phyloP scores from a whole-genome alignment of 1,140 invertebrate species.

The Hycleus cichorii region DNA sequence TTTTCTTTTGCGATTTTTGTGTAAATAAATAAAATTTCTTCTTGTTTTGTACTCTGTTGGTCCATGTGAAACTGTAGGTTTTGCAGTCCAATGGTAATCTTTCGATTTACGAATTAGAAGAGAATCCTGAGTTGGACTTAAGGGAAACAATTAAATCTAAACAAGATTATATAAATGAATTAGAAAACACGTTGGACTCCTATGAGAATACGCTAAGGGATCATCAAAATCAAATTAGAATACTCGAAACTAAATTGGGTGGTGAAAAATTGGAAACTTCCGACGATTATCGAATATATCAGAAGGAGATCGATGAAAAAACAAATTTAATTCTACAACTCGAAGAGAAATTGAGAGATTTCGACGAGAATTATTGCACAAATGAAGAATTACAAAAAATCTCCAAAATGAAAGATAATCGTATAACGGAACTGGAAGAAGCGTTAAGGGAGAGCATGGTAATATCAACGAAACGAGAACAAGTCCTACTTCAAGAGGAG shows the following conservation, averaged over 20 bases:
- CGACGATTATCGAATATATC: conserved; percentile 13
- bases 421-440: conserved; percentile 74
- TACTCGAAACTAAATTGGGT: conserved; percentile 11
- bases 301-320: conserved; percentile 27
- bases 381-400: neutral
- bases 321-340: conserved; percentile 10
- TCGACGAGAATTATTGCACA: conserved; percentile 5
- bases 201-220: conserved; percentile 22
- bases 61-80: conserved; percentile 16
- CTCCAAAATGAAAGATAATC: conserved; percentile 18
- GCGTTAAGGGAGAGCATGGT: conserved; percentile 62
- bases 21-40: neutral
- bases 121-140: conserved; percentile 7
- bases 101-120: conserved; percentile 15
- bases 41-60: conserved; percentile 15
- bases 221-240: conserved; percentile 22
- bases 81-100: conserved; percentile 8
- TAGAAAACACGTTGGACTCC: conserved; percentile 20
- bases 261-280: conserved; percentile 22
- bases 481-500: conserved; percentile 54
- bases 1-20: neutral
- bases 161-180: conserved; percentile 22
- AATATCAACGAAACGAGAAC: conserved; percentile 56
- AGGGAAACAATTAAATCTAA: conserved; percentile 18
- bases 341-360: conserved; percentile 11